These are phyloP conservation scores for Melanaphis sacchari DNA, from an alignment of 1,140 invertebrate genomes.

Conservation along the genomic window DNA sequence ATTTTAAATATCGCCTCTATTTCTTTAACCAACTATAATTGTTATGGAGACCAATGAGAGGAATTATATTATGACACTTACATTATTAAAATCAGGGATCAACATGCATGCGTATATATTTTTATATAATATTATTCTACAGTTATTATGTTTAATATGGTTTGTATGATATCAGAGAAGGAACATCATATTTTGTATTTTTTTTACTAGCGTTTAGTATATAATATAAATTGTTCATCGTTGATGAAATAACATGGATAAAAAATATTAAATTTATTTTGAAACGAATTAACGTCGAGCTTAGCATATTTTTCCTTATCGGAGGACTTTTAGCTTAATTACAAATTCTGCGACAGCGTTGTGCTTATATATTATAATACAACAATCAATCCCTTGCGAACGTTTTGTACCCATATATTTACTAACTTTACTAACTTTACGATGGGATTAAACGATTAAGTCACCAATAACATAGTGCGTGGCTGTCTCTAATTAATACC, in stretches of 20 bases:
- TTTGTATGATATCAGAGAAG: neutral
- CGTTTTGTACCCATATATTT: slow-evolving; percentile 14
- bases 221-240: neutral
- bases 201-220: neutral
- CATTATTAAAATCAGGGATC: too few species aligned
- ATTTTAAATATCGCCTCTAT: neutral
- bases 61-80: neutral
- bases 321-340: neutral
- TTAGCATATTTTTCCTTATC: slow-evolving; percentile 8
- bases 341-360: neutral
- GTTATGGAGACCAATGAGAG: neutral
- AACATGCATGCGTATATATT: too few species aligned
- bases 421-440: neutral
- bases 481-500: neutral
- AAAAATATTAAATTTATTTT: neutral
- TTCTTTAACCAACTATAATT: neutral
- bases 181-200: neutral
- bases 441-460: neutral
- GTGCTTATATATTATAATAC: neutral
- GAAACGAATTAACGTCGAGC: neutral
- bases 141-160: neutral
- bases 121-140: neutral
- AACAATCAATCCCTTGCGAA: neutral
- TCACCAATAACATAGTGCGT: neutral
- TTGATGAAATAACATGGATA: neutral